phyloP scores from a whole-genome alignment of 2,888 invertebrate genomes.

The Rhagophthalmus giganteus region DNA sequence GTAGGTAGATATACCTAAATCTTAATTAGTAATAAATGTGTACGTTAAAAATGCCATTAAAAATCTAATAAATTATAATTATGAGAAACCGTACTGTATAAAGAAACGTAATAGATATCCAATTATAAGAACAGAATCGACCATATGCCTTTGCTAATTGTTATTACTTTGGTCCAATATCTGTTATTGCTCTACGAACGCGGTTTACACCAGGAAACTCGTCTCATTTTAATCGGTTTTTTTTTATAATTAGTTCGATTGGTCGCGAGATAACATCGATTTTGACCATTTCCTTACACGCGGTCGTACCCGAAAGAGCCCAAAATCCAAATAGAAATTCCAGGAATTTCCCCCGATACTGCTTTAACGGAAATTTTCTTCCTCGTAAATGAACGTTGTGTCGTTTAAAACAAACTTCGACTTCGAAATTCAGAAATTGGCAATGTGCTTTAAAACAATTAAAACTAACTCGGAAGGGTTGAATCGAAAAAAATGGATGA shows the following conservation, averaged over 20 bases:
- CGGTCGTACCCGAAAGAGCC: no score
- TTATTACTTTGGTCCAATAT: slow-evolving; percentile 33
- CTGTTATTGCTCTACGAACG: slow-evolving; percentile 26
- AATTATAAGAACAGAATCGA: slow-evolving; percentile 31
- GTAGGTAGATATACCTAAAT: no score
- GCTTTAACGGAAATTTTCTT: no score
- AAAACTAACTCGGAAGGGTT: slow-evolving; percentile 50
- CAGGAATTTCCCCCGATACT: no score
- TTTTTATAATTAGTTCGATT: no score
- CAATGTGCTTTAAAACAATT: slow-evolving; percentile 53
- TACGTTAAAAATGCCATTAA: no score
- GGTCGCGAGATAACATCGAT: no score
- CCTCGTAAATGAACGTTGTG: no score
- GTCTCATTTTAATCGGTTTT: neutral
- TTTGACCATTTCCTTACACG: no score
- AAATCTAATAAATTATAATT: slow-evolving; percentile 6
- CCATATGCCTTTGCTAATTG: slow-evolving; percentile 34
- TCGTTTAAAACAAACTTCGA: slow-evolving; percentile 26
- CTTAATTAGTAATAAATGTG: no score
- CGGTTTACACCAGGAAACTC: slow-evolving; percentile 20
- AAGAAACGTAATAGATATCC: slow-evolving; percentile 33
- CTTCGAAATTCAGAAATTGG: slow-evolving; percentile 48
- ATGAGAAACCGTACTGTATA: slow-evolving; percentile 15
- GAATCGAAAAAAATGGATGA: slow-evolving; percentile 49
- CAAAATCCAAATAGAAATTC: no score